Evolutionary conservation across 2,888 invertebrate genomes (phyloP), one percentile per base, ranked within the genome.

Genomic region (Bombylius major): DNA sequence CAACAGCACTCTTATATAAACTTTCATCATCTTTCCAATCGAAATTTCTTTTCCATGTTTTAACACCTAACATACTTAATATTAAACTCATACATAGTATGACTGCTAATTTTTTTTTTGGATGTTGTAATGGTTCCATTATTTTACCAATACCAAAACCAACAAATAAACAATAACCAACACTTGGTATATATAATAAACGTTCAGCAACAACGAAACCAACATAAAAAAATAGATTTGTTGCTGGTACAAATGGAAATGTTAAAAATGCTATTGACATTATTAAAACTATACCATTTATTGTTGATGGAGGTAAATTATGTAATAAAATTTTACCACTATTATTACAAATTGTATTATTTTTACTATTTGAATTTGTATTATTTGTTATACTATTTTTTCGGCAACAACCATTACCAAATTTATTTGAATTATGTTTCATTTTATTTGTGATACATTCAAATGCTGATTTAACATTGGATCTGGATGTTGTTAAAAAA

Each of bases 161-260:
- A 59, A 95, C 78, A 62, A 96, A 77, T 65, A 97, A 80, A 76
- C 95, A 96, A 75, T 88, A 90, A 54, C 96, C 97, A 68, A 96
- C 90, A 77, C 94, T 95, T 53, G 97, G 96, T 73, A 97, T 82
- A 77, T 97, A 98, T 62, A 98, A 80, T 62, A 97, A 87, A 62
- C 97, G 82, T 77, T 98, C 98, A 58, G 97, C 98, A 56, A 97
- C 89, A 63, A 98, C 97, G 75, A 98, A 98, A 52, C 98, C 98
- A 59, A 98, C 97, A 75, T 97, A 96, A 78, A 96, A 95, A 75
- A 97, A 86, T 65, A 96, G 77, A 80, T 98, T 98, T 66, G 92
- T 88, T 61, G 97, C 96, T 61, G 96, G 97, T 68, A 97, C 79
- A 77, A 96, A 97, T 60, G 97, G 95, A 65, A 97, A 78, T 63